Evolutionary conservation across 2,888 invertebrate species (phyloP).

Genomic region (Zygothrica quintamaculata): DNA sequence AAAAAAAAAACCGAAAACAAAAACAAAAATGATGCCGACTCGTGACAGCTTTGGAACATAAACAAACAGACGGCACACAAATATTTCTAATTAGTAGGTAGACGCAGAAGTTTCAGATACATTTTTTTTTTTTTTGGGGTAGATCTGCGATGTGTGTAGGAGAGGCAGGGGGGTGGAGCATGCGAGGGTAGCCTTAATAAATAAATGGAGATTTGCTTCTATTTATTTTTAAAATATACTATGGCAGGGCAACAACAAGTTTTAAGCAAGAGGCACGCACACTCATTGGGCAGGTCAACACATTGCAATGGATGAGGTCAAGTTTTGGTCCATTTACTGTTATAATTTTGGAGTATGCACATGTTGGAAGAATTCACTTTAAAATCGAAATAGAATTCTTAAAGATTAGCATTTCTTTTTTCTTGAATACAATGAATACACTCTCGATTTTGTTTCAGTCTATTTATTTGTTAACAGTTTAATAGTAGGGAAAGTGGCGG

Average conservation of each 20-base stretch:
- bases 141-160: constrained; percentile 4
- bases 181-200: constrained; percentile 61
- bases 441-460: constrained; percentile 21
- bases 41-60: constrained; percentile 69
- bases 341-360: constrained; percentile 40
- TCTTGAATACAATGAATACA: constrained; percentile 1
- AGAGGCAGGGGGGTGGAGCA: constrained; percentile 4
- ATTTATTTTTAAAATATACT: constrained; percentile 77
- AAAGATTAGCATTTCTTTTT: constrained; percentile 14
- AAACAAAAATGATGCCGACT: constrained; percentile 46
- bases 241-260: constrained; percentile 50
- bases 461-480: constrained; percentile 31
- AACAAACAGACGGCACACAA: constrained; percentile 62
- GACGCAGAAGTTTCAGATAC: constrained; percentile 16
- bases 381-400: not conserved
- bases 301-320: constrained; percentile 75
- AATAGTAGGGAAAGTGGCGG: constrained; percentile 10
- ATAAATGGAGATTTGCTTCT: constrained; percentile 70
- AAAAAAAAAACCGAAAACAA: too few relatives aligned
- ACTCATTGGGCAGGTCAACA: constrained; percentile 64
- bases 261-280: constrained; percentile 53
- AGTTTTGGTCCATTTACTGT: constrained; percentile 64
- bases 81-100: constrained; percentile 67
- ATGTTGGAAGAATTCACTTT: constrained; percentile 28
- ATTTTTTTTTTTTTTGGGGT: too few relatives aligned